These are phyloP conservation scores for Pelvicachromis taeniatus DNA, from an alignment of 2,113 vertebrate genomes.

Conservation along the genomic window DNA sequence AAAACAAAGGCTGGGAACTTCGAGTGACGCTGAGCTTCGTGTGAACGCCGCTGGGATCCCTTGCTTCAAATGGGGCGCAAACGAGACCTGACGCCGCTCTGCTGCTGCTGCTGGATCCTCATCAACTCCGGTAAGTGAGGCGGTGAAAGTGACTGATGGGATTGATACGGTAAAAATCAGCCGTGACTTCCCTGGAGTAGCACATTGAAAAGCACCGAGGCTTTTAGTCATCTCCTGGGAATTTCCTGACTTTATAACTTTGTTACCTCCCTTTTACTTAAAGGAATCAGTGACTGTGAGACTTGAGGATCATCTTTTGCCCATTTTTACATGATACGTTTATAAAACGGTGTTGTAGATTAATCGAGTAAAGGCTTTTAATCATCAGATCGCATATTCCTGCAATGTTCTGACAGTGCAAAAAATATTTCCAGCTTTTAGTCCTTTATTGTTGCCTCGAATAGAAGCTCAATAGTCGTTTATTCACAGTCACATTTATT, in stretches of 20 bases:
- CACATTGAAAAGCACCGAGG: neutral
- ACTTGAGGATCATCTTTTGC: neutral
- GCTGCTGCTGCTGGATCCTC: conserved; percentile 22
- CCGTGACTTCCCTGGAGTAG: neutral
- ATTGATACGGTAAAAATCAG: neutral
- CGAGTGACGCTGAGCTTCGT: neutral
- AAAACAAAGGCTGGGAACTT: neutral
- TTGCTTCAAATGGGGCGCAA: neutral
- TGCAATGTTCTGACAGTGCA: neutral
- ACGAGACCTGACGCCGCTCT: neutral
- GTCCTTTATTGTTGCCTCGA: neutral
- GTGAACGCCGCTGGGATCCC: neutral
- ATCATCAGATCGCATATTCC: neutral
- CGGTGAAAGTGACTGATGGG: neutral
- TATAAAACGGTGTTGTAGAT: neutral
- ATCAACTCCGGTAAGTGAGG: conserved; percentile 29
- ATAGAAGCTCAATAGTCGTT: neutral
- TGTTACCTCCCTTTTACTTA: neutral
- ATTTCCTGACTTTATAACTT: neutral
- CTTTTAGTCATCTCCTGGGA: neutral
- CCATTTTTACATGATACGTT: neutral
- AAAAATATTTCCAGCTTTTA: neutral
- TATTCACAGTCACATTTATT: neutral
- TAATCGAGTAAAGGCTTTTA: neutral
- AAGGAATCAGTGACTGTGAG: neutral